Evolutionary conservation across 2,797 vertebrate genomes (phyloP), one percentile per base, ranked within the genome.

Genomic region (Pempheris klunzingeri): DNA sequence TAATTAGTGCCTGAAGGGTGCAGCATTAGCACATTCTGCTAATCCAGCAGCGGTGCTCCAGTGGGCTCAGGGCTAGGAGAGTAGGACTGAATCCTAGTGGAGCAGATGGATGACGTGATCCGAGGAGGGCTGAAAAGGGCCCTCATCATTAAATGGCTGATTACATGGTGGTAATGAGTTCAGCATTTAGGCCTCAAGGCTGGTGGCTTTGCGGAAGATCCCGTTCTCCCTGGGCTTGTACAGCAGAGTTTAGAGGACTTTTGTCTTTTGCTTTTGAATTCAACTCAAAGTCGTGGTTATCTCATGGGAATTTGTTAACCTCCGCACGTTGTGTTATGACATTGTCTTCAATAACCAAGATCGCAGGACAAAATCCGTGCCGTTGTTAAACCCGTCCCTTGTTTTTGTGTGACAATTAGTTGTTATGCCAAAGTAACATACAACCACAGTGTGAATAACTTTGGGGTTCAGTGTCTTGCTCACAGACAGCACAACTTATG

Each of bases 131-230:
- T 88, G 83, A 80, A 84, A 64, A 77, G 70, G 82, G 61, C 55
- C 57, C 67, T 38, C 20, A 84, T 90, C 82, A 87, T 92, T 91
- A 87, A 85, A 87, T 78, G 86, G 65, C 62, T 79, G 84, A 91
- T 92, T 92, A 85, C 89, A 90, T 82, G 87, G 74, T 80, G 50
- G 80, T 93, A 93, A 93, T 90, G 86, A 88, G 91, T 93, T 93
- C 89, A 91, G 89, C 77, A 43, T 76, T 88, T 90, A 72, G 80
- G 77, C 67, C 82, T 89, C 82, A 71, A 81, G 78, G 85, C 43
- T 81, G 87, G 78, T 76, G 82, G 81, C n/a, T 82, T 83, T 87
- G 71, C 20, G 4, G 71, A 80, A 64, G 76, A 85, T 74, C 44
- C 55, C 67, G 55, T 82, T 80, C 77, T 79, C 77, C 73, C 43